These are phyloP conservation scores for Scolanthus callimorphus DNA, from an alignment of 92 coral and sea anemone species.

Conservation along the genomic window DNA sequence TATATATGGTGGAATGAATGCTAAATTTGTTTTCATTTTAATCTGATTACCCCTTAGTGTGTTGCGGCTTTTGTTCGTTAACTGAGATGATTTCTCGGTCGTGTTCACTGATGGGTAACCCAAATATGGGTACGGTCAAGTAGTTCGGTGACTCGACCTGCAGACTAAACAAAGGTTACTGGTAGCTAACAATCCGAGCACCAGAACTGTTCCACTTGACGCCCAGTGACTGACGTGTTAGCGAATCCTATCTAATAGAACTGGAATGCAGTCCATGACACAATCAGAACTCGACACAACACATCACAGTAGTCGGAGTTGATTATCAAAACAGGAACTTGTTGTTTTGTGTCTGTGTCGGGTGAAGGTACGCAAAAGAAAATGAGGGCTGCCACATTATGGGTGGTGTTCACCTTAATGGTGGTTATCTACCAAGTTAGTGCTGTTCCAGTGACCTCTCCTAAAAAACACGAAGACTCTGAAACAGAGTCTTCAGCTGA, in stretches of 20 bases:
- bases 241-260: slow-evolving; percentile 62
- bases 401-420: slow-evolving; percentile 65
- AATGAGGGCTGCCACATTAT: slow-evolving; percentile 66
- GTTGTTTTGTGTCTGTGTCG: slow-evolving; percentile 1
- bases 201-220: slow-evolving; percentile 23
- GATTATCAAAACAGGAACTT: slow-evolving; percentile 1
- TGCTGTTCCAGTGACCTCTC: slow-evolving; percentile 53
- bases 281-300: slow-evolving; percentile 22
- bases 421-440: slow-evolving; percentile 52
- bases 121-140: slow-evolving; percentile 26
- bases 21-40: too few species aligned
- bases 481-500: slow-evolving; percentile 37
- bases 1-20: too few species aligned
- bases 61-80: too few species aligned
- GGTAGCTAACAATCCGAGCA: slow-evolving; percentile 25
- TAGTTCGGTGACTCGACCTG: slow-evolving; percentile 13
- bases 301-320: slow-evolving; percentile 6
- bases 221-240: slow-evolving; percentile 40
- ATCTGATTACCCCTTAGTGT: too few species aligned
- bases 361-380: slow-evolving; percentile 13
- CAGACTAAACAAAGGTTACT: slow-evolving; percentile 21
- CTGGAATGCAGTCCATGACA: slow-evolving; percentile 69
- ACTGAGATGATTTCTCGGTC: too few species aligned
- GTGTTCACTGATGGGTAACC: too few species aligned
- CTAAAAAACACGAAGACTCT: slow-evolving; percentile 38